Conservation (phyloP, 2,797 vertebrate species). For the Dermochelys coriacea region DNA sequence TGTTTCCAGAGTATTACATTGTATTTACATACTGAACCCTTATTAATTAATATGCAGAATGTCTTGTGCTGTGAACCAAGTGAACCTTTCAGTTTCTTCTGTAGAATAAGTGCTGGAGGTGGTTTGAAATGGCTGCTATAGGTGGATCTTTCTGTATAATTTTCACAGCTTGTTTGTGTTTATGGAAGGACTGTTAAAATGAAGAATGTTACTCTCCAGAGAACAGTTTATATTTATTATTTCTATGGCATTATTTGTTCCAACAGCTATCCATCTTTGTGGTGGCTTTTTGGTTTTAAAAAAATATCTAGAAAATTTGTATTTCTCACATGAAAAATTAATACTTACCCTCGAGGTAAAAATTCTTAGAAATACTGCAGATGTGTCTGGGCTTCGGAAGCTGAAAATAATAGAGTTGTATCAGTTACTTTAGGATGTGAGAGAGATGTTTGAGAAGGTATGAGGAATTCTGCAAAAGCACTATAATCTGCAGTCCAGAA, state of each 20-base stretch:
- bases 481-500: background rate
- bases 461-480: background rate
- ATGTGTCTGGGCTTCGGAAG: constrained; percentile 2
- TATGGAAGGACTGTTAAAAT: constrained; percentile 26
- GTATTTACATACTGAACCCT: background rate
- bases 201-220: background rate
- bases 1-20: background rate
- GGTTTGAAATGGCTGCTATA: constrained; percentile 42
- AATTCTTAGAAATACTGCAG: background rate
- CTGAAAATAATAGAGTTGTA: background rate
- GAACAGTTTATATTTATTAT: constrained; percentile 1
- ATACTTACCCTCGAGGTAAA: background rate
- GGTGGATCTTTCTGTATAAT: constrained; percentile 18
- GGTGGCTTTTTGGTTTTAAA: background rate
- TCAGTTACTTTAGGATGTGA: background rate
- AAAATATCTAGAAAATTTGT: background rate
- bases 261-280: background rate
- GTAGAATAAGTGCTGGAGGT: background rate
- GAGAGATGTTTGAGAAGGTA: background rate
- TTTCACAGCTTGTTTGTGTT: constrained; percentile 40
- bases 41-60: background rate
- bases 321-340: constrained; percentile 20
- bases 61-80: background rate
- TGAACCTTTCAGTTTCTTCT: background rate
- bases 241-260: constrained; percentile 20